These are phyloP conservation scores for Diploptera punctata DNA, from an alignment of 2,888 invertebrate genomes.

Conservation along the genomic window DNA sequence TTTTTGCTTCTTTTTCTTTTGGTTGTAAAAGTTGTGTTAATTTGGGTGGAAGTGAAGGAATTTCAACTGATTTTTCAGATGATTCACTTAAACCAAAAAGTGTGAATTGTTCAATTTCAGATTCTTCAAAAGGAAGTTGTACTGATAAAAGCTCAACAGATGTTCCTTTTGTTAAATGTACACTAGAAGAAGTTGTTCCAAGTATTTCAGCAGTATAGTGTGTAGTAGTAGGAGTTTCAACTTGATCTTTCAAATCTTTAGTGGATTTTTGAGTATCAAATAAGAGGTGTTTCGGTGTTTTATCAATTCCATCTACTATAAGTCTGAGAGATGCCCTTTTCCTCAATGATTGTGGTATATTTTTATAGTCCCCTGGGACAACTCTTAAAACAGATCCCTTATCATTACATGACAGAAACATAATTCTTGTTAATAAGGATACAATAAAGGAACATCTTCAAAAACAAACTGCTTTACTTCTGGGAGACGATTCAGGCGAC, in stretches of 20 bases:
- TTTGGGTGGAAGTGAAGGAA: constrained; percentile 10
- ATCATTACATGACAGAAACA: not conserved
- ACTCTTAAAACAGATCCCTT: not conserved
- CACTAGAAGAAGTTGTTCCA: constrained; percentile 6
- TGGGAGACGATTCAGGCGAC: constrained; percentile 68
- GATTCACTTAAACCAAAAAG: not conserved
- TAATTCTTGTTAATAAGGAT: constrained; percentile 51
- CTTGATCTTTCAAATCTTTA: not conserved
- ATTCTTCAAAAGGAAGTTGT: constrained; percentile 27
- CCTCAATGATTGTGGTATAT: constrained; percentile 1
- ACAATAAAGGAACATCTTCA: constrained; percentile 70
- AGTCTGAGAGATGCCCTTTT: constrained; percentile 8
- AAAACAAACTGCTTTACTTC: constrained; percentile 71
- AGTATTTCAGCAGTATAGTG: not conserved
- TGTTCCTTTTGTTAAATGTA: constrained; percentile 9
- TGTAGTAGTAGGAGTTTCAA: not conserved
- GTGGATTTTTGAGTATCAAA: not conserved
- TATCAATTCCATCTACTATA: constrained; percentile 30
- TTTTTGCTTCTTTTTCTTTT: too few species aligned
- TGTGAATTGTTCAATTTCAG: constrained; percentile 2
- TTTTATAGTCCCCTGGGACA: not conserved
- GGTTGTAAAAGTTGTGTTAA: not conserved
- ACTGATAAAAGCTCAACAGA: constrained; percentile 12
- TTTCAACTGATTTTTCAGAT: not conserved
- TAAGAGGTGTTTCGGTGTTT: constrained; percentile 33